These are phyloP conservation scores for Agrochola macilenta DNA, from an alignment of 2,888 invertebrate genomes.

Conservation along the genomic window DNA sequence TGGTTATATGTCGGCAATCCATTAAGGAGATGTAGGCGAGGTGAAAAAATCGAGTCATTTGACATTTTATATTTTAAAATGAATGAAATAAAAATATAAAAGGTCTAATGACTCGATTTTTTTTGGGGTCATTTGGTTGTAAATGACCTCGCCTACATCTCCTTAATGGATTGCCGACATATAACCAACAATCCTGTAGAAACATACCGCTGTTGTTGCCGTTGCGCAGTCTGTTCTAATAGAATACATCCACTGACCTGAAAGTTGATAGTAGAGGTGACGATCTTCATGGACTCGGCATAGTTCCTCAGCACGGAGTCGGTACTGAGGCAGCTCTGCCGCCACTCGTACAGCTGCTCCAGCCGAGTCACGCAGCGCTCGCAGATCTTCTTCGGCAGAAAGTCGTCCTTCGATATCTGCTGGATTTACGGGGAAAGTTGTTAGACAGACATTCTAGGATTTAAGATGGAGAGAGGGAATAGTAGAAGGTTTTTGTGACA, in stretches of 20 bases:
- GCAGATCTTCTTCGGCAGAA: constrained; percentile 93
- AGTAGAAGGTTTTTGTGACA: not conserved
- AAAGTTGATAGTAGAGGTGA: constrained; percentile 92
- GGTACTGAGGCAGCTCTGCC: constrained; percentile 92
- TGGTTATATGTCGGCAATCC: too few species aligned
- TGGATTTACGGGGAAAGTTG: constrained; percentile 70
- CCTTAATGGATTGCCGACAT: too few species aligned
- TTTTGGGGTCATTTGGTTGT: too few species aligned
- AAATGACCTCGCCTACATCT: too few species aligned
- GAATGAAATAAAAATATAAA: too few species aligned
- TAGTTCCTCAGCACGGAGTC: constrained; percentile 93
- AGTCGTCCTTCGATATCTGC: constrained; percentile 94
- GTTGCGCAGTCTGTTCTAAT: not conserved
- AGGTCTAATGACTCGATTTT: too few species aligned
- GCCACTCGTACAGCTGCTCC: constrained; percentile 93
- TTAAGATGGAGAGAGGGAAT: too few species aligned
- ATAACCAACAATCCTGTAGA: too few species aligned
- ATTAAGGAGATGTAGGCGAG: too few species aligned
- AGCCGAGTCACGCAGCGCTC: constrained; percentile 92
- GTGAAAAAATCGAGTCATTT: too few species aligned
- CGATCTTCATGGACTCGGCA: constrained; percentile 92
- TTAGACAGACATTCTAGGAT: constrained; percentile 42
- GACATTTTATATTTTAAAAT: too few species aligned
- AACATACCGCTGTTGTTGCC: not conserved
- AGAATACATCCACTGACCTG: constrained; percentile 86